A percentile compares a stretch with the other conserved stretches of the same genome.
Conservation (phyloP, 1,140 invertebrate species). For the Halictus rubicundus region DNA sequence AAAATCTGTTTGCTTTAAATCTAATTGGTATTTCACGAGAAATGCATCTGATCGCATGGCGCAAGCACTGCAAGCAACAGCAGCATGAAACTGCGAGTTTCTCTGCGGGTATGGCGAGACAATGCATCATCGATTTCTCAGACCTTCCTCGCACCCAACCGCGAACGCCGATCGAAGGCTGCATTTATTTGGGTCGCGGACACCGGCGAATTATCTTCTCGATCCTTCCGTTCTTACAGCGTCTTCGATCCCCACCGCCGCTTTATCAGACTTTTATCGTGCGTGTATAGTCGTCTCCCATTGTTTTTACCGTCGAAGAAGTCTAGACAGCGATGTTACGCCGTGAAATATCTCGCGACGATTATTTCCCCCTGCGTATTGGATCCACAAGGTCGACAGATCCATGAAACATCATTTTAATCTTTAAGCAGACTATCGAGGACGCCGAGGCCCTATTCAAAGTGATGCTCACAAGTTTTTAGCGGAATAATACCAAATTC, state of each 20-base stretch:
- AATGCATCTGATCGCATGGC: no score
- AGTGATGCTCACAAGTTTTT: no score
- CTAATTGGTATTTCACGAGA: no score
- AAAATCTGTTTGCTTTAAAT: no score
- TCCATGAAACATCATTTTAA: no score
- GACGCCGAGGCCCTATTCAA: no score
- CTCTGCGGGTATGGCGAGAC: constrained; percentile 31
- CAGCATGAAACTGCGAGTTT: constrained; percentile 27
- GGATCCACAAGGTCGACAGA: no score
- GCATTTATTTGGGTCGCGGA: constrained; percentile 62
- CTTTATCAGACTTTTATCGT: constrained; percentile 24
- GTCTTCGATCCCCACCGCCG: constrained; percentile 48
- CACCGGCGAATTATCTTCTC: constrained; percentile 53
- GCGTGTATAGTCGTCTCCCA: constrained; percentile 13
- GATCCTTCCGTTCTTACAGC: constrained; percentile 58
- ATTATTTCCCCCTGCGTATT: no score
- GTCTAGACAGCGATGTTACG: not conserved
- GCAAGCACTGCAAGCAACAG: not conserved
- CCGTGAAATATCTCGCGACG: not conserved
- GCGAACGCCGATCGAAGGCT: constrained; percentile 53
- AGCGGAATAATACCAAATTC: no score
- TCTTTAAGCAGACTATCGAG: no score
- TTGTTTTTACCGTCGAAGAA: constrained; percentile 26
- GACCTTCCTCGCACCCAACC: constrained; percentile 33
- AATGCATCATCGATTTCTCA: constrained; percentile 57